Conservation (phyloP, 2,888 invertebrate species). For the Drosophila rubida region DNA sequence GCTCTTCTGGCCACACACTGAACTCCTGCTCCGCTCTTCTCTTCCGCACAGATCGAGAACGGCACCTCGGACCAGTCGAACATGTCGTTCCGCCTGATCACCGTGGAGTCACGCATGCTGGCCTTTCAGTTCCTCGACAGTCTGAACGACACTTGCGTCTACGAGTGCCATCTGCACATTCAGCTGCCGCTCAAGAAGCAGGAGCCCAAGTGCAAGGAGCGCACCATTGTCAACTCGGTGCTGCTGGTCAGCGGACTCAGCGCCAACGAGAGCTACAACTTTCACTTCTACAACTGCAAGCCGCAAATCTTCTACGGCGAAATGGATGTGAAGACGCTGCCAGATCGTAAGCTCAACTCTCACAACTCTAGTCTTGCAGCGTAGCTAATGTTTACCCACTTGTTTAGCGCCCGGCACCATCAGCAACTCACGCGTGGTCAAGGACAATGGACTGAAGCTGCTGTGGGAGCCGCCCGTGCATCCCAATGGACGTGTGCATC, state of each 20-base stretch:
- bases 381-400: fast-evolving
- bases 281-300: constrained; percentile 81
- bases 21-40: background rate
- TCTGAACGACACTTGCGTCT: constrained; percentile 80
- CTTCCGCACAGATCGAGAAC: constrained; percentile 78
- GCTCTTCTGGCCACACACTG: constrained; percentile 14
- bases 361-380: fast-evolving
- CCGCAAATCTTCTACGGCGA: constrained; percentile 81
- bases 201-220: constrained; percentile 74
- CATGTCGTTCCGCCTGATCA: constrained; percentile 78
- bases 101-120: constrained; percentile 82
- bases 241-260: constrained; percentile 74
- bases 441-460: constrained; percentile 82
- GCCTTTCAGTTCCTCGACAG: constrained; percentile 79
- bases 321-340: constrained; percentile 81
- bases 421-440: constrained; percentile 79
- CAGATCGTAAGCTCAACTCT: constrained; percentile 81
- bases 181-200: constrained; percentile 73
- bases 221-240: constrained; percentile 75
- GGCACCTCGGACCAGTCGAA: constrained; percentile 80
- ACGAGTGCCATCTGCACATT: constrained; percentile 77
- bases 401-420: constrained; percentile 83
- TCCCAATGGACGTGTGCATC: constrained; percentile 83
- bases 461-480: constrained; percentile 83
- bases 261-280: constrained; percentile 79